Base-by-base conservation (phyloP, 1,140 invertebrate genomes). In the Cotesia glomerata region DNA sequence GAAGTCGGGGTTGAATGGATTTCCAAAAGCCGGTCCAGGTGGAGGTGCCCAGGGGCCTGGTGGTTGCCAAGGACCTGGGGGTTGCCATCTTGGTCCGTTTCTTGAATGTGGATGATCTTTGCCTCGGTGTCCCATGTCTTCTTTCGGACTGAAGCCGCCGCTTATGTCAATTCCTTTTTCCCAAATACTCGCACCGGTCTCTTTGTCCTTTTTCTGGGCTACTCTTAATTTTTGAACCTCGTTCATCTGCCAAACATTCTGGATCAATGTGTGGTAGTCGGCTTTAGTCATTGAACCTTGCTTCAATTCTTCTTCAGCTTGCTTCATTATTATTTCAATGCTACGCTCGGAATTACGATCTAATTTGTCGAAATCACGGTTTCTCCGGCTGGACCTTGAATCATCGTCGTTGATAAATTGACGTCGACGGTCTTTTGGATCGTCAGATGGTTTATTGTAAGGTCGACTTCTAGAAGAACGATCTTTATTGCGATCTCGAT, bases 251-350 rank as follows among this genome's bases (percentile, higher is more conserved):
- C 95, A 85, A 1, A 94, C 91, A 80, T 94, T 92, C 79, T 94
- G 92, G 75, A 94, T 91, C 3, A 97, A 82, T 5, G 93, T 90
- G 74, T 94, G 93, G 79, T 95, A 95, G 78, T 96, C 92, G 8
- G 91, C 90, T 77, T 92, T 92, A 36, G 92, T 92, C 36, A 98
- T 91, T 13, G 90, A 89, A 1, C 95, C 95, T 59, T 91, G 90
- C 58, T 91, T 91, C 56, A 92, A 87, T 76, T 96, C 91, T 77
- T 95, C 93, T 59, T 95, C 93, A 0, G 95, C 95, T 79, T 95
- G 91, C 32, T 90, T 91, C 78, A 97, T 91, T 51, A 97, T 95
- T 7, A 93, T 92, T 77, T 93, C 92, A 63, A 92, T 90, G 65
- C 90, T 91, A 69, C 90, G 88, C 59, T 92, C 91, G 51, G 90